Evolutionary conservation across 53 echinoderm and acorn worm genomes (phyloP).

Genomic region (Temnopleurus reevesii): DNA sequence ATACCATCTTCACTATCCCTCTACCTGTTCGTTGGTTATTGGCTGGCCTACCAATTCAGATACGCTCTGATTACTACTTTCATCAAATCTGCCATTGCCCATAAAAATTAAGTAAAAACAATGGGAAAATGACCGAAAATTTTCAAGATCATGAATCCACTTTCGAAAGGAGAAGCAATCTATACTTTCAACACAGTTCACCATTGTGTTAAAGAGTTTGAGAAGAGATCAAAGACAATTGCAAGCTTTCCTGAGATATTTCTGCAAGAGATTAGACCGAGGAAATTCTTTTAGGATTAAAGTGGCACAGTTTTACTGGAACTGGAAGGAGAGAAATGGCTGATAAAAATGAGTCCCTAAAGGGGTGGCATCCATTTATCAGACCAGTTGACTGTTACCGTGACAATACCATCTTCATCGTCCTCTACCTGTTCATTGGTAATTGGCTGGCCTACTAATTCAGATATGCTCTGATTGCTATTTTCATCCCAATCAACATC

Average conservation of each 20-base stretch:
- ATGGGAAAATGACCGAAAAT: too few species aligned
- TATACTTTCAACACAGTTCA: too few species aligned
- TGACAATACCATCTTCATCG: slow-evolving; percentile 18
- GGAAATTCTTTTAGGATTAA: too few species aligned
- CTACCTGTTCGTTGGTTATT: slow-evolving; percentile 35
- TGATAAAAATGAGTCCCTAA: neutral
- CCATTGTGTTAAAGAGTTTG: too few species aligned
- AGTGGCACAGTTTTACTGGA: too few species aligned
- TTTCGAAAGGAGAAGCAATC: too few species aligned
- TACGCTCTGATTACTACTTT: slow-evolving; percentile 48
- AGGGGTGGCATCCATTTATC: neutral
- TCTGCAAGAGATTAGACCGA: too few species aligned
- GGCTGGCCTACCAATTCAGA: slow-evolving; percentile 53
- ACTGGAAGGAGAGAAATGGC: neutral
- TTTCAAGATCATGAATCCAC: too few species aligned
- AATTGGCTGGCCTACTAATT: slow-evolving; percentile 57
- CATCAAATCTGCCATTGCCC: slow-evolving; percentile 7
- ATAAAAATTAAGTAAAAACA: too few species aligned
- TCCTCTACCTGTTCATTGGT: slow-evolving; percentile 29
- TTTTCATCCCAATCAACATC: slow-evolving; percentile 17
- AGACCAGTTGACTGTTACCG: neutral
- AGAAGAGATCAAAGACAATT: too few species aligned
- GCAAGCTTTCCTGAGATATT: too few species aligned
- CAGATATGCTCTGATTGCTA: slow-evolving; percentile 48
- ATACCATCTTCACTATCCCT: slow-evolving; percentile 16